These are phyloP conservation scores for Rhingia campestris DNA, from an alignment of 2,888 invertebrate genomes.

Conservation along the genomic window DNA sequence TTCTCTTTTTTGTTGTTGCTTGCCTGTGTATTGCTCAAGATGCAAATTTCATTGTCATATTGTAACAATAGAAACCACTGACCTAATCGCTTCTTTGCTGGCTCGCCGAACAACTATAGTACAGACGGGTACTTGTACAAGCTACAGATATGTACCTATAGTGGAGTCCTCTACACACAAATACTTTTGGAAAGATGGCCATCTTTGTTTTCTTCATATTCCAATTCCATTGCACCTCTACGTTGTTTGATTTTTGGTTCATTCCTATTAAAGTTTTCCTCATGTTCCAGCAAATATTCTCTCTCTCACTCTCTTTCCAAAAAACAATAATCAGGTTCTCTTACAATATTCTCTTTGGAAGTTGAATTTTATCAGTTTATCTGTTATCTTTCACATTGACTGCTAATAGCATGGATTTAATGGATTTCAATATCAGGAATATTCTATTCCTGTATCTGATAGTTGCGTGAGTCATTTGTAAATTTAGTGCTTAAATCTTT, in stretches of 20 bases:
- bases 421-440: no score
- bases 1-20: no score
- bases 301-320: conserved; percentile 16
- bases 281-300: background rate
- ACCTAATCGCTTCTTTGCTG: conserved; percentile 42
- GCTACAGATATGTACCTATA: no score
- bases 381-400: no score
- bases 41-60: background rate
- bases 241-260: conserved; percentile 4
- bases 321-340: no score
- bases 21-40: no score
- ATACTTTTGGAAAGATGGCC: conserved; percentile 50
- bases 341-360: no score
- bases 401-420: no score
- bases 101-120: conserved; percentile 43
- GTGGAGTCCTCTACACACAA: background rate
- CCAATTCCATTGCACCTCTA: conserved; percentile 38
- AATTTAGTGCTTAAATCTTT: no score
- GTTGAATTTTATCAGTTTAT: no score
- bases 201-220: conserved; percentile 50
- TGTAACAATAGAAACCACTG: conserved; percentile 25
- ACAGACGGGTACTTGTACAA: background rate
- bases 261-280: conserved; percentile 6
- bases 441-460: no score
- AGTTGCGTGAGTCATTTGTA: no score